These are phyloP conservation scores for Paratrypauchen microcephalus DNA, from an alignment of 2,797 vertebrate genomes.

Conservation along the genomic window DNA sequence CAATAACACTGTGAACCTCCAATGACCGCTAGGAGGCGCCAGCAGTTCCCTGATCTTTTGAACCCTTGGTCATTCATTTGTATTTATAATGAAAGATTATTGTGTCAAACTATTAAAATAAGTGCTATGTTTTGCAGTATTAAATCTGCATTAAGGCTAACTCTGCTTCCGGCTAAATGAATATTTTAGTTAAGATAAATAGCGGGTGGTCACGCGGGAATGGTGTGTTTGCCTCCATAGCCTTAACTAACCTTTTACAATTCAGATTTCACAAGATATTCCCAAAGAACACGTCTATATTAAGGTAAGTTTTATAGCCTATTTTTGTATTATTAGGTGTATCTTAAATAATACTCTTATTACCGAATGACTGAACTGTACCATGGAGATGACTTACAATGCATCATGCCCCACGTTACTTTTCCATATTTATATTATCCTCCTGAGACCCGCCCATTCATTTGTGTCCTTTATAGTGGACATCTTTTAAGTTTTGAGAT, in stretches of 20 bases:
- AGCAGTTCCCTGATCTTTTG: background rate
- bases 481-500: too few relatives aligned
- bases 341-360: background rate
- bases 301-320: background rate
- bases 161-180: background rate
- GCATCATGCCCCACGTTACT: too few relatives aligned
- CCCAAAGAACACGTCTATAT: background rate
- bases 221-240: background rate
- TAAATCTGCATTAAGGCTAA: background rate
- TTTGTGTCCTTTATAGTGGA: too few relatives aligned
- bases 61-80: too few relatives aligned
- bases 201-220: background rate
- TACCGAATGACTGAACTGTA: background rate
- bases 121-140: background rate
- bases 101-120: too few relatives aligned
- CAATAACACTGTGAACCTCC: background rate
- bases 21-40: background rate
- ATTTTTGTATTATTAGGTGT: background rate
- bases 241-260: background rate
- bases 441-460: too few relatives aligned
- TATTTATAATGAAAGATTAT: too few relatives aligned
- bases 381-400: background rate
- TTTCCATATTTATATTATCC: too few relatives aligned
- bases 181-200: background rate
- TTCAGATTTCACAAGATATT: too few relatives aligned